These are phyloP conservation scores for Amblyraja radiata DNA, from an alignment of 2,797 vertebrate species.

Conservation along the genomic window DNA sequence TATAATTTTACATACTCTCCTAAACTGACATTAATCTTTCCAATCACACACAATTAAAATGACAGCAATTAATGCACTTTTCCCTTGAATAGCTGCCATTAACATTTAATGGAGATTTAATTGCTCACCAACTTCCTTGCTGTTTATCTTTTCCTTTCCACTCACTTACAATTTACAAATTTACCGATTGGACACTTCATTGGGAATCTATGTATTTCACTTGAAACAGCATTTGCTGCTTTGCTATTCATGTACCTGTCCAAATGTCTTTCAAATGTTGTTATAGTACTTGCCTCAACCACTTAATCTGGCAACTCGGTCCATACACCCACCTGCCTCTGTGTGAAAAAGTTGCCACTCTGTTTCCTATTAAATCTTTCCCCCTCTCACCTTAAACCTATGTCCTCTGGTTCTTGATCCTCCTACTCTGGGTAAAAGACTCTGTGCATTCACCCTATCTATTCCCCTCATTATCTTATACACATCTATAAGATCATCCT, in stretches of 20 bases:
- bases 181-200: neutral
- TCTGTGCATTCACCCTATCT: too few relatives aligned
- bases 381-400: too few relatives aligned
- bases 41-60: neutral
- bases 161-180: neutral
- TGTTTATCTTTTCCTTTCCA: neutral
- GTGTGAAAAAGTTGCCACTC: too few relatives aligned
- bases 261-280: too few relatives aligned
- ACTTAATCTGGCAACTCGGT: too few relatives aligned
- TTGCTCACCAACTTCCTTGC: neutral
- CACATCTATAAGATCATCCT: too few relatives aligned
- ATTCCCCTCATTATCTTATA: too few relatives aligned
- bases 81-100: neutral
- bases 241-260: neutral
- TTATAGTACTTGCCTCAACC: too few relatives aligned
- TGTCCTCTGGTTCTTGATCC: too few relatives aligned
- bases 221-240: neutral
- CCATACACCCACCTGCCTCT: too few relatives aligned
- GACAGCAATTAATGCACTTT: conserved; percentile 1
- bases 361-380: too few relatives aligned
- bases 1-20: neutral
- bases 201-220: neutral
- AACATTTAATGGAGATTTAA: neutral
- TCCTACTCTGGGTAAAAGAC: too few relatives aligned
- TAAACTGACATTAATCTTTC: neutral